A percentile compares a stretch with the other conserved stretches of the same genome.
Evolutionary conservation across 1,140 invertebrate species (phyloP).

Genomic region (Elymnias hypermnestra): DNA sequence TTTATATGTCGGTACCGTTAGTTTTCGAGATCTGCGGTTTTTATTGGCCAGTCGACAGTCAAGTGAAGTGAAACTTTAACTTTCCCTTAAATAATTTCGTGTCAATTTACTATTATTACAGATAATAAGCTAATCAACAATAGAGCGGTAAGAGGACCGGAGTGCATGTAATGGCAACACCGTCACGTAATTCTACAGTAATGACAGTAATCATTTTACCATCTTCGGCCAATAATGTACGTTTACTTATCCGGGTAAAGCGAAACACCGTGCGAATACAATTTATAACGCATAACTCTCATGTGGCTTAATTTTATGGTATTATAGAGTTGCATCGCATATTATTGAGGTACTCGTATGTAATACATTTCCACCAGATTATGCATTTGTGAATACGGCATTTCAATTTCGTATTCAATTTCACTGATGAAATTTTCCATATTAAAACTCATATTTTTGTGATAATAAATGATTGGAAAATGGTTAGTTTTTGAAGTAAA

Average conservation of each 20-base stretch:
- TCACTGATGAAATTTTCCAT: no score
- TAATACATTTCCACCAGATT: slow-evolving; percentile 4
- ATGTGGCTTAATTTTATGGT: slow-evolving; percentile 13
- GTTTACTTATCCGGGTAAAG: slow-evolving; percentile 33
- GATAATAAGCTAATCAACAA: slow-evolving; percentile 51
- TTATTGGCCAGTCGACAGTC: no score
- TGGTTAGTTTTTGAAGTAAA: no score
- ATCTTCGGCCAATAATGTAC: slow-evolving; percentile 55
- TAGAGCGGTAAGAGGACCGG: slow-evolving; percentile 46
- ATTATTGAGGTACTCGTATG: not conserved
- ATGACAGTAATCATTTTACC: slow-evolving; percentile 69
- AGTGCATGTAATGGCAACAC: slow-evolving; percentile 51
- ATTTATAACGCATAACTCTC: slow-evolving; percentile 20
- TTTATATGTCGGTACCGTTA: no score
- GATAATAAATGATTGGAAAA: no score
- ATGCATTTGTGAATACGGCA: slow-evolving; percentile 3
- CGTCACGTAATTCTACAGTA: slow-evolving; percentile 53
- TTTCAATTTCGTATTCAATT: slow-evolving; percentile 6
- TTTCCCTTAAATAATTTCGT: slow-evolving; percentile 21
- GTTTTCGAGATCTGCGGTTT: no score
- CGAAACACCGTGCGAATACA: slow-evolving; percentile 38
- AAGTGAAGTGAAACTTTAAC: slow-evolving; percentile 8
- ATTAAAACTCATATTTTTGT: no score
- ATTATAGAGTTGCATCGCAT: slow-evolving; percentile 13
- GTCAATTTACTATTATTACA: slow-evolving; percentile 35